Percentiles rank a stretch among this genome's conserved stretches.
Evolutionary conservation across 1,140 invertebrate genomes (phyloP).

Genomic region (Dinothrombium tinctorium): DNA sequence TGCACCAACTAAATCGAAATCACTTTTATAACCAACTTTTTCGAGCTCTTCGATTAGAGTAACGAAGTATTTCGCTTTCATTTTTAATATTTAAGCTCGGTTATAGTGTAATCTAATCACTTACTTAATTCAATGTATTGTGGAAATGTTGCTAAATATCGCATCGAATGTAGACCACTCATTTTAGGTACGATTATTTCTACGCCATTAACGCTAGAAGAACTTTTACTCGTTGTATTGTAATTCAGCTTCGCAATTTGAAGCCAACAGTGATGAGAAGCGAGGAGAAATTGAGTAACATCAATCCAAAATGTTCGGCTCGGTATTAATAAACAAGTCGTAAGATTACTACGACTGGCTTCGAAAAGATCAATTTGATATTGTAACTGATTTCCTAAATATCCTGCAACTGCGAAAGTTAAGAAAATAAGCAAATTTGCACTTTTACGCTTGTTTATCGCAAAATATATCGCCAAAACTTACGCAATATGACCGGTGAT

Average conservation of each 20-base stretch:
- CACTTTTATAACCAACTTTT: neutral
- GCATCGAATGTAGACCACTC: neutral
- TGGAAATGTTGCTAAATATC: neutral
- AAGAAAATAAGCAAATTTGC: no score
- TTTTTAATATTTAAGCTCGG: no score
- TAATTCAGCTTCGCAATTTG: neutral
- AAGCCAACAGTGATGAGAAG: neutral
- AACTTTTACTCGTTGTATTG: neutral
- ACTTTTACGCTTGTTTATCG: no score
- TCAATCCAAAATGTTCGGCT: neutral
- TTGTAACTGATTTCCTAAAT: conserved; percentile 4
- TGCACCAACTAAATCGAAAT: conserved; percentile 1
- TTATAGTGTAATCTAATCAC: no score
- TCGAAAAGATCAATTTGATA: neutral
- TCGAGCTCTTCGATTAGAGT: neutral
- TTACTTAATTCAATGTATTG: no score
- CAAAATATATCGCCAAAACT: no score
- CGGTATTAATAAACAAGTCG: neutral
- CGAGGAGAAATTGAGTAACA: neutral
- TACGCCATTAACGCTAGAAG: neutral
- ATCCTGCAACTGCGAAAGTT: conserved; percentile 5
- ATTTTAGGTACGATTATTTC: neutral
- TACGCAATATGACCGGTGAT: no score
- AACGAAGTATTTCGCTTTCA: neutral
- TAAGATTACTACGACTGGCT: neutral